Percentiles rank a stretch among this genome's conserved stretches.
Evolutionary conservation across 2,888 invertebrate genomes (phyloP).

Genomic region (Daptonema setosum): DNA sequence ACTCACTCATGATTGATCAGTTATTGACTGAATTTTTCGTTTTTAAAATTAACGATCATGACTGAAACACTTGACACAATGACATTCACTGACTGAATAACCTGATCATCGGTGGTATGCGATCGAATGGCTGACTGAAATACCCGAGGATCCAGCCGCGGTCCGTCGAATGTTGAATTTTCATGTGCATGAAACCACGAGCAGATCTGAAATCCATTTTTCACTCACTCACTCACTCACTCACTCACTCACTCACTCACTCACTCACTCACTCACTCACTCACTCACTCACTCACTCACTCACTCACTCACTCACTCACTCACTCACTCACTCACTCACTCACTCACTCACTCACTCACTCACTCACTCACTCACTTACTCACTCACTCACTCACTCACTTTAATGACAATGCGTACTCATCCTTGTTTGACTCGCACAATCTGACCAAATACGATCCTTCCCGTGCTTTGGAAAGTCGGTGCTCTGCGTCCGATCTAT

Average conservation of each 20-base stretch:
- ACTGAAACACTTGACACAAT: too few species aligned
- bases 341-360: constrained; percentile 1
- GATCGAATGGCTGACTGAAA: constrained; percentile 71
- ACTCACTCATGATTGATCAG: too few species aligned
- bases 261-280: background rate
- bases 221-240: constrained; percentile 1
- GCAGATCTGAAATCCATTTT: constrained; percentile 46
- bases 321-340: background rate
- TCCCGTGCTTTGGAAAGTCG: constrained; percentile 58
- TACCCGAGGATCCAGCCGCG: constrained; percentile 53
- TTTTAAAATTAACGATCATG: too few species aligned
- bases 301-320: background rate
- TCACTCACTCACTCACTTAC: constrained; percentile 1
- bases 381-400: background rate
- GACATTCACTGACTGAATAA: too few species aligned
- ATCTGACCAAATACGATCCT: constrained; percentile 77
- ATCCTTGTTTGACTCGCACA: constrained; percentile 73
- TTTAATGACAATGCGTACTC: constrained; percentile 40
- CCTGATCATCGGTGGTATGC: constrained; percentile 82
- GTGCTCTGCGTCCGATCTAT: constrained; percentile 69
- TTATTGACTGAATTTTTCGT: too few species aligned
- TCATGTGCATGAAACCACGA: constrained; percentile 87
- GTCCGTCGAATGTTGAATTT: constrained; percentile 40
- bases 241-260: background rate
- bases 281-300: constrained; percentile 1